Conservation (phyloP, 2,113 vertebrate species). For the Haemorhous mexicanus region DNA sequence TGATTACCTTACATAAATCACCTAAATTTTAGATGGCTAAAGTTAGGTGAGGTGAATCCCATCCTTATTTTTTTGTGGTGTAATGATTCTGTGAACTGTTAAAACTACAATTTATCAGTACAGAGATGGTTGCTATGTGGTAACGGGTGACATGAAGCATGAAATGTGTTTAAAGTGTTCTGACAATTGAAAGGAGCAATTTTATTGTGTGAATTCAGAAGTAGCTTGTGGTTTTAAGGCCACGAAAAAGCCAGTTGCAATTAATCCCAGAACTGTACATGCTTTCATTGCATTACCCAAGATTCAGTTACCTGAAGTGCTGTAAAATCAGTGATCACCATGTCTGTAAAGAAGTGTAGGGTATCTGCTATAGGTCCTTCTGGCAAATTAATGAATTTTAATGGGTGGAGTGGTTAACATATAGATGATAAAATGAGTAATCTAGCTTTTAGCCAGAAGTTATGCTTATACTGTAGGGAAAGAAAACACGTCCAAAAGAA, state of each 20-base stretch:
- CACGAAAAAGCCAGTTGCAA: background rate
- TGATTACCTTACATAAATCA: background rate
- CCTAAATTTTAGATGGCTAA: background rate
- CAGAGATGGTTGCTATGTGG: background rate
- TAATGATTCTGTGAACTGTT: constrained; percentile 11
- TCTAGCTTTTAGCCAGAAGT: background rate
- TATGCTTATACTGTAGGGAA: background rate
- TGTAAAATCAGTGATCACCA: background rate
- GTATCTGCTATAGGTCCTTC: background rate
- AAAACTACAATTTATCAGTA: constrained; percentile 12
- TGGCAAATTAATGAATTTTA: background rate
- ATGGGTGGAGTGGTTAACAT: background rate
- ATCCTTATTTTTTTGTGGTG: background rate
- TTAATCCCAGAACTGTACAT: background rate
- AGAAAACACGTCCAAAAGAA: background rate
- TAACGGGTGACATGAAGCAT: constrained; percentile 11
- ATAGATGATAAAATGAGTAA: background rate
- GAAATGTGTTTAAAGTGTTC: constrained; percentile 33
- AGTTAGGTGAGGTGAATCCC: background rate
- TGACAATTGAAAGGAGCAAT: constrained; percentile 6
- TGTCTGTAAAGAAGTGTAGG: background rate
- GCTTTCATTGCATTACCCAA: background rate
- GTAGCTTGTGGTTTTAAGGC: background rate
- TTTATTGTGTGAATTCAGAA: background rate
- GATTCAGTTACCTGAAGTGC: background rate